A percentile compares a stretch with the other conserved stretches of the same genome.
Conservation (phyloP, 1,140 invertebrate species). For the Holotrichia oblita region DNA sequence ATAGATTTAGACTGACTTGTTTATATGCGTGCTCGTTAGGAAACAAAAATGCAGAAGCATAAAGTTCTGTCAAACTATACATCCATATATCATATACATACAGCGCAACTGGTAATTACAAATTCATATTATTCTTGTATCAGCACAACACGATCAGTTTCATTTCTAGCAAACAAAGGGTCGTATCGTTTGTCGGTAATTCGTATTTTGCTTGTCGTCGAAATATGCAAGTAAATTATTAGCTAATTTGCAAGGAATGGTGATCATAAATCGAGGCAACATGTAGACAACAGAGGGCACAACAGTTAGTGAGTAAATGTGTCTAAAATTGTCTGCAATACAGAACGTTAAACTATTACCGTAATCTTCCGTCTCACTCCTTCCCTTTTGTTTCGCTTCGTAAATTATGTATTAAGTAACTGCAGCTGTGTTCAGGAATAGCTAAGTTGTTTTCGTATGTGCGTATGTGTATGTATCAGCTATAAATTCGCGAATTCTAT, state of each 20-base stretch:
- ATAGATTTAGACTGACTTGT: too few species aligned
- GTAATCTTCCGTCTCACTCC: neutral
- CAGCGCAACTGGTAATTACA: too few species aligned
- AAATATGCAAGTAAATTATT: constrained; percentile 23
- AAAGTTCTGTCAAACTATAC: too few species aligned
- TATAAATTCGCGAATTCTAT: constrained; percentile 40
- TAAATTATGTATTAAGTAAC: constrained; percentile 1
- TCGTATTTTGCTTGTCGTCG: neutral
- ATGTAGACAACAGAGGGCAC: constrained; percentile 18
- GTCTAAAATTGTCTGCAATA: constrained; percentile 36
- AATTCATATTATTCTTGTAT: too few species aligned
- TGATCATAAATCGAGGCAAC: constrained; percentile 4
- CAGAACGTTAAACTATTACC: constrained; percentile 39
- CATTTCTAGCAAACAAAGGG: neutral
- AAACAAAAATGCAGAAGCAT: too few species aligned
- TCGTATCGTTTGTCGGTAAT: neutral
- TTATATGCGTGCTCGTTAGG: too few species aligned
- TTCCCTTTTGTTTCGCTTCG: neutral
- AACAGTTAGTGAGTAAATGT: constrained; percentile 36
- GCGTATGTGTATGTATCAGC: neutral
- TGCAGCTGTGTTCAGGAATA: constrained; percentile 34
- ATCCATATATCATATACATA: too few species aligned
- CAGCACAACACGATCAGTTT: too few species aligned
- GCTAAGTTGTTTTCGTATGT: neutral
- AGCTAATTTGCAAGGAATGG: constrained; percentile 7